Percentiles rank a stretch among this genome's conserved stretches.
phyloP scores from a whole-genome alignment of 1,140 invertebrate genomes.

The Drosophila arawakana region DNA sequence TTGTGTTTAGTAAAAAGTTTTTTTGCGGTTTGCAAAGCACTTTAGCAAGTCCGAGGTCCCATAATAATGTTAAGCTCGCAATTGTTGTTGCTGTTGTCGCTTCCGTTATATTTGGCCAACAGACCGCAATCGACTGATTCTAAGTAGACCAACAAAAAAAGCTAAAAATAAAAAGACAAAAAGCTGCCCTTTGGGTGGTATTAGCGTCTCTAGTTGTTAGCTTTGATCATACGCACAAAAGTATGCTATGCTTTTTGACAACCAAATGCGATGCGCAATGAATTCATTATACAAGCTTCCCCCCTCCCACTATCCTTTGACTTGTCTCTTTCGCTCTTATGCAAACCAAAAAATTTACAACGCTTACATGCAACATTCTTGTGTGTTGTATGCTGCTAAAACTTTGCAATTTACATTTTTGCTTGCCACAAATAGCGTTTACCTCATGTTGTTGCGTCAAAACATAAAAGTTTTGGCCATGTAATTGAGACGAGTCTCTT shows the following conservation, averaged over 20 bases:
- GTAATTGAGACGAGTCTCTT: slow-evolving; percentile 37
- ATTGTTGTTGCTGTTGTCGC: slow-evolving; percentile 31
- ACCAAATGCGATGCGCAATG: neutral
- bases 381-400: slow-evolving; percentile 33
- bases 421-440: slow-evolving; percentile 23
- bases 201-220: slow-evolving; percentile 13
- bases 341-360: neutral
- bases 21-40: slow-evolving; percentile 68
- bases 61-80: slow-evolving; percentile 68
- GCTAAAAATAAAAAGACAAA: neutral
- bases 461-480: slow-evolving; percentile 1
- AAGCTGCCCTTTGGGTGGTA: slow-evolving; percentile 2
- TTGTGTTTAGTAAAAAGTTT: slow-evolving; percentile 64
- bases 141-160: slow-evolving; percentile 7
- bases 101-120: slow-evolving; percentile 53
- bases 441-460: neutral
- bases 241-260: slow-evolving; percentile 23
- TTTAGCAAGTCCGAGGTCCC: slow-evolving; percentile 26
- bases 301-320: neutral
- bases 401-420: slow-evolving; percentile 71
- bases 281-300: slow-evolving; percentile 34
- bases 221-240: slow-evolving; percentile 3
- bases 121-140: slow-evolving; percentile 56
- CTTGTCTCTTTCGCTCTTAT: neutral
- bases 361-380: slow-evolving; percentile 32